Conservation (phyloP, 2,797 vertebrate genomes). For the Acrossocheilus wenchowensis region DNA sequence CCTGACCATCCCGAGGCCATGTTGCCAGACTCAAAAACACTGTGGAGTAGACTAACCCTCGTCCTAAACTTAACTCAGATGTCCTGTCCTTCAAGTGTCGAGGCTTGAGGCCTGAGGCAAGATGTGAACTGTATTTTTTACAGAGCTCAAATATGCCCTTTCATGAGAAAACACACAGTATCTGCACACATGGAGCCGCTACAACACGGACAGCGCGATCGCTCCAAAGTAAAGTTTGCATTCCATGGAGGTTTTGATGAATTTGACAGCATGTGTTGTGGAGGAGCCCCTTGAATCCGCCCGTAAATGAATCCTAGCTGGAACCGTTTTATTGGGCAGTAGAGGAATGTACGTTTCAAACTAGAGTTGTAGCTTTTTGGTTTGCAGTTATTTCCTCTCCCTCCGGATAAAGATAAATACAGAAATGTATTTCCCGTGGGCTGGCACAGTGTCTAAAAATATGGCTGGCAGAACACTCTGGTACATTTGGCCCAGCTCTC, state of each 20-base stretch:
- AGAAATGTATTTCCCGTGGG: slow-evolving; percentile 57
- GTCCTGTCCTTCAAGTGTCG: slow-evolving; percentile 48
- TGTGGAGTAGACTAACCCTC: slow-evolving; percentile 22
- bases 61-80: slow-evolving; percentile 37
- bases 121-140: slow-evolving; percentile 73
- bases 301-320: slow-evolving; percentile 35
- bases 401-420: slow-evolving; percentile 62
- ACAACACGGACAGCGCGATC: slow-evolving; percentile 51
- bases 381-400: slow-evolving; percentile 61
- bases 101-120: slow-evolving; percentile 34
- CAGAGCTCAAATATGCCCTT: slow-evolving; percentile 66
- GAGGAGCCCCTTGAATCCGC: slow-evolving; percentile 43
- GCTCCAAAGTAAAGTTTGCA: slow-evolving; percentile 83
- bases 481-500: slow-evolving; percentile 43
- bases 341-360: slow-evolving; percentile 59
- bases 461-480: slow-evolving; percentile 51
- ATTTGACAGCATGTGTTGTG: slow-evolving; percentile 58
- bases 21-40: not conserved
- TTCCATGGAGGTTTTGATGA: slow-evolving; percentile 68
- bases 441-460: slow-evolving; percentile 60
- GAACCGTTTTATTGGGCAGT: slow-evolving; percentile 45
- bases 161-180: slow-evolving; percentile 69
- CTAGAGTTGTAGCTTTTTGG: slow-evolving; percentile 58
- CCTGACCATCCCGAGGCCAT: slow-evolving; percentile 45
- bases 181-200: slow-evolving; percentile 60